Base-by-base conservation (phyloP, 2,888 invertebrate genomes). In the Sicus ferrugineus region DNA sequence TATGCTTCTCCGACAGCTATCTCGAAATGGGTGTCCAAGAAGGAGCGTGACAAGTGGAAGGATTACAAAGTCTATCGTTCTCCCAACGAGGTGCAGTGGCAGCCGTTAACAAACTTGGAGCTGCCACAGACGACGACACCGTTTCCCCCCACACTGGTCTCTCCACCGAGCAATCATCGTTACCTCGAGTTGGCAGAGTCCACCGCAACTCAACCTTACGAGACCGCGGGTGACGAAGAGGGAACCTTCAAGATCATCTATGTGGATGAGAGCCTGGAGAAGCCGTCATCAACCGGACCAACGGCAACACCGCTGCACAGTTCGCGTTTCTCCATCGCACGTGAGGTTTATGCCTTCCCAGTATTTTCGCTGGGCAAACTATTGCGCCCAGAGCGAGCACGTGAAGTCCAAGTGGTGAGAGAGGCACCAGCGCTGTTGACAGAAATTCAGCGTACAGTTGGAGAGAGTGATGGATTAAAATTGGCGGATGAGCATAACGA, bases 291-390 rank as follows among this genome's bases (percentile, higher is more conserved):
- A 7, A 23, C 14, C 9, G 21, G 16, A 23, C 23, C 23, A 9
- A 23, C 63, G n/a, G 52, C 67, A 7, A 16, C 77, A 73, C 1
- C 77, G 72, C 14, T 50, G 21, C 38, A 42, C 19, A 80, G 79
- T 52, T 79, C 81, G 0, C 77, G 79, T 0, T 81, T 80, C 52
- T 72, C 77, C 3, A 56, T 76, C 4, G 70, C 76, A 31, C 75
- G 75, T 1, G 77, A 79, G 7, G 79, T 77, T 63, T 82, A 76
- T 48, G 80, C 81, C 3, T 81, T 82, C 67, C 81, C 81, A 0
- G 75, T 81, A 4, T 80, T 79, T 48, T 79, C 81, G 1, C 70
- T 82, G 69, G 77, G 78, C 1, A 81, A 80, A 28, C 74, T 82
- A 3, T 67, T 81, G 34, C 76, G 76, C 52, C 58, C 58, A 7